Conservation (phyloP, 1,140 invertebrate species). For the Campoletis sonorensis region DNA sequence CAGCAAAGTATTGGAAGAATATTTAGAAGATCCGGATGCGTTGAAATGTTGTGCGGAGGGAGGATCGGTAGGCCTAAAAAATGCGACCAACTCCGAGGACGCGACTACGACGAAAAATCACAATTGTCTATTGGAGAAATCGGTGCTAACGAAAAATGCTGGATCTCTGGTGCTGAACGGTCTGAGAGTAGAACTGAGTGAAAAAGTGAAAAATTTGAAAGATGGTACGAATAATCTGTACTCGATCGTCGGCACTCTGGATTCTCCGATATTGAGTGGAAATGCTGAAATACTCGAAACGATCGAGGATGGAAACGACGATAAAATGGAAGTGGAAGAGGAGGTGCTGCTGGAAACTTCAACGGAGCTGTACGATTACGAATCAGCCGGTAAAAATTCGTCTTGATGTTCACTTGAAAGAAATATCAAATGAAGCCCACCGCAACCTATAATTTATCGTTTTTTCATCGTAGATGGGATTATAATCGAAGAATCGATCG, state of each 20-base stretch:
- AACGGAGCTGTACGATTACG: conserved; percentile 64
- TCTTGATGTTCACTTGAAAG: neutral
- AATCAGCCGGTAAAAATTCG: conserved; percentile 56
- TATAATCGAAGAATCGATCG: conserved; percentile 53
- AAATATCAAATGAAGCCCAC: conserved; percentile 5
- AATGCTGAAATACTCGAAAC: conserved; percentile 48
- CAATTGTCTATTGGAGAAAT: neutral
- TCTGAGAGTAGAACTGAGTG: neutral
- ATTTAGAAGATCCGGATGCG: conserved; percentile 62
- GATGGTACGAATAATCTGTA: neutral
- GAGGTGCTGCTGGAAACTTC: conserved; percentile 62
- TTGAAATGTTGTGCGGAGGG: conserved; percentile 62
- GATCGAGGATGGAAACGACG: conserved; percentile 50
- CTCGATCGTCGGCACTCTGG: neutral
- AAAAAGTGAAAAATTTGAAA: neutral
- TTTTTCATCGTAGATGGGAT: conserved; percentile 55
- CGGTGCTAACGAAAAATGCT: neutral
- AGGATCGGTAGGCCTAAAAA: conserved; percentile 55
- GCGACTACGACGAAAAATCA: neutral
- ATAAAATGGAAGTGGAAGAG: conserved; percentile 57
- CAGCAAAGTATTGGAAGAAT: conserved; percentile 59
- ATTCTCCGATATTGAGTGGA: conserved; percentile 34
- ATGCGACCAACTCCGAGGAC: conserved; percentile 44
- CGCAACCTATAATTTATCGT: neutral
- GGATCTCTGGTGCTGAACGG: neutral